These are phyloP conservation scores for Patella vulgata DNA, from an alignment of 1,140 invertebrate genomes.

Conservation along the genomic window DNA sequence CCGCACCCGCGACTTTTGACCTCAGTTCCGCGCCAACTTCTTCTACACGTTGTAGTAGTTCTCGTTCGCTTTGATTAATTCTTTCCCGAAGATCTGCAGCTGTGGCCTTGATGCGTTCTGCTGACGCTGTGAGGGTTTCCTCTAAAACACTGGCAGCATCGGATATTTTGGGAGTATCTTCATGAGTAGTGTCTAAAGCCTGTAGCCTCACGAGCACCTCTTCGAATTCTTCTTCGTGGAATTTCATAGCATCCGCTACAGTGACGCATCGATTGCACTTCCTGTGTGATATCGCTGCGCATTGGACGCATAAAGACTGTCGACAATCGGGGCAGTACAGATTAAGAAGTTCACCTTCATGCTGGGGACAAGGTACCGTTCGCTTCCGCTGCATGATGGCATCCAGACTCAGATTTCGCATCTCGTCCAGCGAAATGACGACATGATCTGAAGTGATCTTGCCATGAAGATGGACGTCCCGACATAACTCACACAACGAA, in stretches of 20 bases:
- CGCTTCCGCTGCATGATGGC: constrained; percentile 45
- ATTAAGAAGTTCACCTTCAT: constrained; percentile 42
- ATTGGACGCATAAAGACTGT: constrained; percentile 46
- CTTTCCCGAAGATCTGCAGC: constrained; percentile 29
- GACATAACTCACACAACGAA: constrained; percentile 78
- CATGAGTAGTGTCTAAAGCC: constrained; percentile 40
- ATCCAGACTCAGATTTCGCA: constrained; percentile 44
- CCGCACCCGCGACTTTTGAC: constrained; percentile 28
- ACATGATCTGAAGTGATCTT: constrained; percentile 77
- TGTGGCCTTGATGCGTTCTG: constrained; percentile 9
- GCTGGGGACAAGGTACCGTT: constrained; percentile 41
- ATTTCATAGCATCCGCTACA: constrained; percentile 42
- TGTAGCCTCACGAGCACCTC: constrained; percentile 34
- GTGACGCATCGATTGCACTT: constrained; percentile 49
- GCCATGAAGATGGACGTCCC: constrained; percentile 75
- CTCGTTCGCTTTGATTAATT: constrained; percentile 40
- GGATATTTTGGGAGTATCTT: constrained; percentile 29
- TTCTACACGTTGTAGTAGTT: constrained; percentile 39
- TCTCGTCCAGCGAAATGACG: constrained; percentile 66
- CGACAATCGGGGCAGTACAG: constrained; percentile 51
- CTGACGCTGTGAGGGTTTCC: not conserved
- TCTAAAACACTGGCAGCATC: constrained; percentile 28
- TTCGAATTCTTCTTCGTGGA: constrained; percentile 38
- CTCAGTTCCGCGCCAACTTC: constrained; percentile 12
- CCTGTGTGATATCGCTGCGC: constrained; percentile 44